Evolutionary conservation across 1,140 invertebrate genomes (phyloP), one percentile per base, ranked within the genome.

Genomic region (Calephelis nemesis): DNA sequence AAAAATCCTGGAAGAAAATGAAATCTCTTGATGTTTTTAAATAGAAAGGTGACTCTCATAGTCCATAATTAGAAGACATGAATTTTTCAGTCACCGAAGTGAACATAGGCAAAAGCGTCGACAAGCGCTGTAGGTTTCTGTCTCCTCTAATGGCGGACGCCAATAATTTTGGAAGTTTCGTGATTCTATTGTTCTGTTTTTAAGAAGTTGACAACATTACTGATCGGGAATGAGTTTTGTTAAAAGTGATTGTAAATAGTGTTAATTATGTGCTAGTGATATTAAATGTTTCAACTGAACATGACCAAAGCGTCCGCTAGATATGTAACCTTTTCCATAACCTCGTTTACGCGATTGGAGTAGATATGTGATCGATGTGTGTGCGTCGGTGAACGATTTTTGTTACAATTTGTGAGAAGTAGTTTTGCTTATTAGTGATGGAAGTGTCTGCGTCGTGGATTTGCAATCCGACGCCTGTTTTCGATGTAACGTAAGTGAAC

Each of bases 321-420:
- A 93, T 93, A 91, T 92, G 91, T 93, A 92, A 93, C 91, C 92
- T 93, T 93, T 93, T 93, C 93, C 93, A 93, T 94, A 94, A 94
- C 93, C 93, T 94, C 93, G 92, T 93, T 94, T 93, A 93, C 93
- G 92, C 93, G 93, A 94, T 93, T 94, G 93, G 92, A 93, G 93
- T 93, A 93, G 93, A 93, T 93, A 94, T 92, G 92, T 93, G 93
- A 93, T 93, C 92, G 93, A 94, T 94, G 93, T 93, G 92, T 93
- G 93, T 93, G 93, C 93, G 92, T 93, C 92, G 83, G 93, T 93
- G 92, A 92, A 93, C 91, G 93, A 93, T 93, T 89, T 93, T 91
- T 93, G 83, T 90, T 88, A 91, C 88, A 87, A 91, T 88, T 83
- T 79, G 83, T 91, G 91, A 85, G 86, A 93, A 87, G 90, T 92